Evolutionary conservation across 2,888 invertebrate species (phyloP).

Genomic region (Dolomedes plantarius): DNA sequence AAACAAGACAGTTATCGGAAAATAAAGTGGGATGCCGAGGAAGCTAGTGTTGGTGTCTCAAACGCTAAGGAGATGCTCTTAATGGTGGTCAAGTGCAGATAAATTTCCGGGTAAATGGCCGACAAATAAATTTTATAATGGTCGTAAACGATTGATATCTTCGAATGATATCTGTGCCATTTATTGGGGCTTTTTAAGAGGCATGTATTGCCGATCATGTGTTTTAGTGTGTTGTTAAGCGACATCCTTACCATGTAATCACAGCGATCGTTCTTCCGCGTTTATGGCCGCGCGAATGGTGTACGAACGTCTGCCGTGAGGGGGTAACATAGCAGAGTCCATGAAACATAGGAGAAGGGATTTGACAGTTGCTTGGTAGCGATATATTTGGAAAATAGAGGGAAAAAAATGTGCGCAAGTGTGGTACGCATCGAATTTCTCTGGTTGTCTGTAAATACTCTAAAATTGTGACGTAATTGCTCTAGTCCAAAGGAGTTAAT

Average conservation of each 20-base stretch:
- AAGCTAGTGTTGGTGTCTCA: constrained; percentile 15
- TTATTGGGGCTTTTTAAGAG: constrained; percentile 64
- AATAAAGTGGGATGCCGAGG: constrained; percentile 52
- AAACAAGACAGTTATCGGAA: constrained; percentile 69
- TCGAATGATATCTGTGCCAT: constrained; percentile 57
- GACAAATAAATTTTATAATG: constrained; percentile 71
- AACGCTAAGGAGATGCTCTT: constrained; percentile 17
- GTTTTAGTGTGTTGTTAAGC: constrained; percentile 67
- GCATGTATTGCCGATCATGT: constrained; percentile 64
- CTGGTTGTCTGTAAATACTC: too few relatives aligned
- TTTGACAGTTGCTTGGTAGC: too few relatives aligned
- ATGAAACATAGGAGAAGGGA: too few relatives aligned
- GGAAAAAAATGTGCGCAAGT: too few relatives aligned
- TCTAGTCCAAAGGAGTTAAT: too few relatives aligned
- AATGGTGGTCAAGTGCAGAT: constrained; percentile 68
- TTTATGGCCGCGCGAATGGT: constrained; percentile 14
- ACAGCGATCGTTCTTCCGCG: constrained; percentile 15
- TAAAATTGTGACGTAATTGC: too few relatives aligned
- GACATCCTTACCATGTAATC: constrained; percentile 49
- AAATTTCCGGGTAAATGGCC: constrained; percentile 64
- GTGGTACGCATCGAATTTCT: too few relatives aligned
- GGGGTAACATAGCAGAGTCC: not conserved
- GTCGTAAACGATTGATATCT: constrained; percentile 70
- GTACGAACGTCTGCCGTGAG: not conserved
- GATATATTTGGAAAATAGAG: too few relatives aligned